Base-by-base conservation (phyloP, 2,888 invertebrate species). In the Lochmaea capreae region DNA sequence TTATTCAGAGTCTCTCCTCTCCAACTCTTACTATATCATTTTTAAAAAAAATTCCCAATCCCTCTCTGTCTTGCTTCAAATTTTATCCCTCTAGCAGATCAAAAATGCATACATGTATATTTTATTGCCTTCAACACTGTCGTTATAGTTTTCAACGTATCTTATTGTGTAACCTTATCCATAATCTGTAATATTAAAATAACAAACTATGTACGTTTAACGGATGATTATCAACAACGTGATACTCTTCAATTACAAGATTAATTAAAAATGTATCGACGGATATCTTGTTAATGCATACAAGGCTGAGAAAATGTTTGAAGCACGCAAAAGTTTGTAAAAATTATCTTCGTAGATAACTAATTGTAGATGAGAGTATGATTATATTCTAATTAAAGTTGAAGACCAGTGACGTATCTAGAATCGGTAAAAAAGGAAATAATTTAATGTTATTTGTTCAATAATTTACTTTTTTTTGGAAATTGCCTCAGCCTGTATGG, bases 241-340 rank as follows among this genome's bases (percentile, higher is more conserved):
- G 46, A 59, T 59, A 33, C 9, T 46, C 16, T 43, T 67, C 59
- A 67, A 67, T 67, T 67, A 67, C 67, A 59, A 5, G 9, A 9
- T 22, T 14, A 6, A 14, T 65, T 74, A 76, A 71, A 70, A 75
- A 73, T 67, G 72, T 61, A 43, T 52, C 65, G 73, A 74, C 68
- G 59, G 49, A 71, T 76, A 76, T 74, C 74, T 73, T 62, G 71
- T 76, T 73, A 71, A 71, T 62, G 65, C 66, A 69, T 63, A 74
- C 74, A 68, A 66, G 67, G 59, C 65, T 63, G 68, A 74, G 69
- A 73, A 69, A 68, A 42, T 42, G 73, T 73, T 73, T 52, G 67
- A 69, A 43, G 54, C 58, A 69, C 69, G 69, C 69, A 69, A 68
- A 73, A 68, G 69, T 65, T 42, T 59, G 49, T 67, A 59, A 67